Conservation (phyloP, 2,888 invertebrate genomes). For the Diarsia brunnea region DNA sequence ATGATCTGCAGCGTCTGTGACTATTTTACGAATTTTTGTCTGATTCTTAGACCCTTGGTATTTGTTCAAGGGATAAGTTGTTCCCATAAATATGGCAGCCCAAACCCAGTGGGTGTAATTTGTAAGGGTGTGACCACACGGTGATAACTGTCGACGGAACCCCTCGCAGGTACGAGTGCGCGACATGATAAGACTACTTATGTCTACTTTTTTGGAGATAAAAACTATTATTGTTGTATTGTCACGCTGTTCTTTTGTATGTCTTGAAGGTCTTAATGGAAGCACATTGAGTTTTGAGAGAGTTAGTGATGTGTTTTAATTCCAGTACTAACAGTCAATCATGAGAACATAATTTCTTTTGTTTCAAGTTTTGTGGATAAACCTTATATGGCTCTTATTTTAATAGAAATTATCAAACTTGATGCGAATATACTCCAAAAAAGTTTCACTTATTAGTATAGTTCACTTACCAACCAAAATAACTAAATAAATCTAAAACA, state of each 20-base stretch:
- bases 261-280: background rate
- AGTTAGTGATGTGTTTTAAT: background rate
- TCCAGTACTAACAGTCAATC: background rate
- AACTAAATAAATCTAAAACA: constrained; percentile 6
- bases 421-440: background rate
- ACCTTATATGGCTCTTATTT: background rate
- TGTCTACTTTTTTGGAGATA: constrained; percentile 40
- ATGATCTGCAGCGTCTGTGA: too few species aligned
- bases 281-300: background rate
- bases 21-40: too few species aligned
- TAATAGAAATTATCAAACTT: background rate
- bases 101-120: constrained; percentile 52
- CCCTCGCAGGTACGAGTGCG: constrained; percentile 57
- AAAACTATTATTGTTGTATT: constrained; percentile 25
- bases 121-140: constrained; percentile 63
- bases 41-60: constrained; percentile 12
- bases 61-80: constrained; percentile 39
- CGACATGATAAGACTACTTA: constrained; percentile 55
- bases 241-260: constrained; percentile 3
- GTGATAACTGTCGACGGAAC: constrained; percentile 49
- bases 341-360: background rate
- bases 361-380: background rate
- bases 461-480: constrained; percentile 4
- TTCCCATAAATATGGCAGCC: constrained; percentile 55
- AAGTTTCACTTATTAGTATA: background rate